Base-by-base conservation (phyloP, 2,888 invertebrate species). In the Brachypterus glaber region DNA sequence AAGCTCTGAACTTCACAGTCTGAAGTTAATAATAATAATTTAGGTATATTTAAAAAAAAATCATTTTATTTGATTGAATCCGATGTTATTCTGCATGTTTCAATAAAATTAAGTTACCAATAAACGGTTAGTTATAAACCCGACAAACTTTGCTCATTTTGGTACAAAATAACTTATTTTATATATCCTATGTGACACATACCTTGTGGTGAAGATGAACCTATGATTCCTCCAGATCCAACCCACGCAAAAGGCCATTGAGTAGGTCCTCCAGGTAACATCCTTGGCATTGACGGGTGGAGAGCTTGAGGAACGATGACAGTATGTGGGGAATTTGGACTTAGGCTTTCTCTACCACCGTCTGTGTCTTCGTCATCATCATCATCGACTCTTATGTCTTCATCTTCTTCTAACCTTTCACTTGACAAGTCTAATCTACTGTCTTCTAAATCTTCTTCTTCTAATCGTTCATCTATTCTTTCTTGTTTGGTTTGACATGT, bases 231-330 rank as follows among this genome's bases (percentile, higher is more conserved):
- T 12, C 77, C 75, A 18, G 53, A 58, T 44, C 58, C 58, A 49
- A 79, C 78, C 40, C 79, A 78, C 13, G 79, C 73, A 48, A 80
- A 73, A 34, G 73, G 73, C 76, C 76, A 76, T 38, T 76, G 70
- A 46, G 73, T 68, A 49, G 70, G 68, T 3, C 67, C 72, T 43
- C 71, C 39, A 12, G 54, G 39, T 39, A 61, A 69, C 49, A 77
- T 60, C 57, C 79, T 66, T 43, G 77, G 76, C 54, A 79, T 63
- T 14, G 71, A 70, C 3, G 73, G 71, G 52, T 73, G 72, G 49
- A 80, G 61, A 34, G 80, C 79, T 60, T 79, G 80, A 2, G 80
- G 80, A 35, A 80, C 73, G 48, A 80, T 70, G 34, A 80, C 78
- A 2, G 76, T 70, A 43, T 72, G 68, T 63, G 72, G 53, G 40